Conservation (phyloP, 2,113 vertebrate genomes). For the Cephalopholis sonnerati region DNA sequence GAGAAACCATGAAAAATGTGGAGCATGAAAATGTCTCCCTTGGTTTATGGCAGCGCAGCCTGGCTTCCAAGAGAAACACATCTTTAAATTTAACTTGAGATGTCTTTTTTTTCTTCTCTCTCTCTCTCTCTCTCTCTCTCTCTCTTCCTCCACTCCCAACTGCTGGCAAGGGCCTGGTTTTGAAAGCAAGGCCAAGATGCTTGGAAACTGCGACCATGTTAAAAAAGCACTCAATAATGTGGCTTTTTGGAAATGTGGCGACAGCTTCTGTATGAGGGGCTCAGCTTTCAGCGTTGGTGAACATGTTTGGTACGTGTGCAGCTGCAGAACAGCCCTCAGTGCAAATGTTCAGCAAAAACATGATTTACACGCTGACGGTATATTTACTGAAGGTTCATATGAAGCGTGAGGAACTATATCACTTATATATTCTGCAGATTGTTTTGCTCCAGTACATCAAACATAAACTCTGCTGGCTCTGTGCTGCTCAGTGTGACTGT, state of each 20-base stretch:
- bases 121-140: constrained; percentile 11
- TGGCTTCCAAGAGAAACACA: constrained; percentile 89
- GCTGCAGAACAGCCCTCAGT: constrained; percentile 53
- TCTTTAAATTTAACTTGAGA: constrained; percentile 90
- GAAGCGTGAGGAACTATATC: constrained; percentile 43
- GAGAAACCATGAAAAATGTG: constrained; percentile 90
- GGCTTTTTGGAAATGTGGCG: constrained; percentile 79
- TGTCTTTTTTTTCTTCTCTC: constrained; percentile 73
- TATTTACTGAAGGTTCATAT: constrained; percentile 49
- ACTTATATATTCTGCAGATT: constrained; percentile 40
- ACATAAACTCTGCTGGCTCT: constrained; percentile 48
- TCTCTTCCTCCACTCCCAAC: constrained; percentile 78
- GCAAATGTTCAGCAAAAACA: constrained; percentile 38
- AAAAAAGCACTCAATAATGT: constrained; percentile 85
- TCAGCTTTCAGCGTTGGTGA: constrained; percentile 75
- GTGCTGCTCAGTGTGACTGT: constrained; percentile 32
- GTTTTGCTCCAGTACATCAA: constrained; percentile 50
- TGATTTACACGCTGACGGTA: constrained; percentile 49
- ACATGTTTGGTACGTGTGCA: constrained; percentile 70
- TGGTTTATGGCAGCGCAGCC: constrained; percentile 86
- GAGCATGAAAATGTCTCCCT: constrained; percentile 91
- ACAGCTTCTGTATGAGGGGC: constrained; percentile 77
- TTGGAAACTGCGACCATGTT: constrained; percentile 86
- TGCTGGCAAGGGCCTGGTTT: constrained; percentile 78
- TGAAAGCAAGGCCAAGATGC: constrained; percentile 79